Evolutionary conservation across 1,140 invertebrate genomes (phyloP), one percentile per base, ranked within the genome.

Genomic region (Fopius arisanus): DNA sequence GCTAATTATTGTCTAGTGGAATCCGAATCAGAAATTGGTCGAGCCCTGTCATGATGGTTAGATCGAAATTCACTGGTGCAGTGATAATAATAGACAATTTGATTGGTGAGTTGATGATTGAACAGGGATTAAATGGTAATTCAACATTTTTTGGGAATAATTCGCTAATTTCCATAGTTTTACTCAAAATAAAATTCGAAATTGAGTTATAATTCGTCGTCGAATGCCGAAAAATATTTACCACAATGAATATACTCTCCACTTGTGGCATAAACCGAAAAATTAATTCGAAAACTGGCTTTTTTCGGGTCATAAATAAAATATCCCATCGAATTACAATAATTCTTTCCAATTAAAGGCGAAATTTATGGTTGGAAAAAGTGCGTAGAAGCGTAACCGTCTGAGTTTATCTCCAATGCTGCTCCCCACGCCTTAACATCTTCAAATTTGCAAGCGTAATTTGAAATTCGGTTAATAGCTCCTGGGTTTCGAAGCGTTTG

Each of bases 281-380:
- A 70, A 33, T 62, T 33, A n/a, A 69, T 29, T 3, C 23, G 19
- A 69, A 69, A 54, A 69, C 14, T 7, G 26, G 26, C 51, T 40
- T 14, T 28, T 9, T 5, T 59, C 21, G 54, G 14, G 31, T 43
- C 78, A 85, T 85, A 85, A 85, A 85, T 86, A 84, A 84, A 54
- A 70, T 54, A 28, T 6, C 73, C 77, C 16, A 40, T 67, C 67
- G 79, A 86, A 86, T 86, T 84, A 87, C 81, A 84, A 87, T 87
- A 83, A 87, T 87, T 81, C 81, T 79, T 79, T 82, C 85, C 82
- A 86, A 87, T 87, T 86, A 87, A 85, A 85, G 79, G 72, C 73
- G 77, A 82, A 87, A 87, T 88, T 88, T 88, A 87, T 88, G 79
- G 83, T 79, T 71, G 77, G 78, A 82, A 86, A 83, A 83, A 67